Conservation (phyloP, 2,797 vertebrate genomes). For the Erpetoichthys calabaricus region DNA sequence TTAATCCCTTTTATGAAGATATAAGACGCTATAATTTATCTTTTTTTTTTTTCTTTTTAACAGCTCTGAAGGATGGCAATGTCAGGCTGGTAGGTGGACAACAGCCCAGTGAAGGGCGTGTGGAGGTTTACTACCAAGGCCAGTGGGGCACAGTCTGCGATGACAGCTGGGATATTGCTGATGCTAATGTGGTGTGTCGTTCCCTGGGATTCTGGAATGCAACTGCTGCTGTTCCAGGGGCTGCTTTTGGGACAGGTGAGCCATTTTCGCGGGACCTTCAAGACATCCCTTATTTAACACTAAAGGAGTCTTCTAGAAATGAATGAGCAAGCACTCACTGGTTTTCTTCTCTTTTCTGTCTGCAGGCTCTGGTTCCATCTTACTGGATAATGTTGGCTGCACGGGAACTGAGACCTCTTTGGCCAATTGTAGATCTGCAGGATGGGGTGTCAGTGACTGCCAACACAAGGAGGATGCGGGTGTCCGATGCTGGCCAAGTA, state of each 20-base stretch:
- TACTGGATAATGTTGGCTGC: constrained; percentile 49
- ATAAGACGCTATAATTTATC: too few species aligned
- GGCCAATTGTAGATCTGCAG: constrained; percentile 31
- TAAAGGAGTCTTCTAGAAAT: too few species aligned
- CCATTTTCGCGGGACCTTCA: neutral
- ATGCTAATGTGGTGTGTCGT: constrained; percentile 43
- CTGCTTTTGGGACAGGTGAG: constrained; percentile 33
- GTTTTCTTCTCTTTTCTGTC: neutral
- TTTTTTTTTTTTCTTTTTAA: too few species aligned
- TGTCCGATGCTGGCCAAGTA: constrained; percentile 36
- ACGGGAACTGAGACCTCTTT: constrained; percentile 39
- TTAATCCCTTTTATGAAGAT: too few species aligned
- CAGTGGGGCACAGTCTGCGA: constrained; percentile 52
- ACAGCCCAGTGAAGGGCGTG: constrained; percentile 31
- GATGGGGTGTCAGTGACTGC: constrained; percentile 47
- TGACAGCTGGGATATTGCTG: constrained; percentile 36
- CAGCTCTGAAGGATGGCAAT: constrained; percentile 26
- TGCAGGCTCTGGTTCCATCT: constrained; percentile 38
- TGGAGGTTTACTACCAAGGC: constrained; percentile 43
- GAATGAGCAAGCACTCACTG: neutral
- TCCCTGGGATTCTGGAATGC: constrained; percentile 42
- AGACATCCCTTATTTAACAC: neutral
- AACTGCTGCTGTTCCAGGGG: constrained; percentile 22
- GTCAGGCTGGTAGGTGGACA: constrained; percentile 32
- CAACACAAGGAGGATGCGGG: constrained; percentile 48